Evolutionary conservation across 2,797 vertebrate species (phyloP).

Genomic region (Neoniphon sammara): DNA sequence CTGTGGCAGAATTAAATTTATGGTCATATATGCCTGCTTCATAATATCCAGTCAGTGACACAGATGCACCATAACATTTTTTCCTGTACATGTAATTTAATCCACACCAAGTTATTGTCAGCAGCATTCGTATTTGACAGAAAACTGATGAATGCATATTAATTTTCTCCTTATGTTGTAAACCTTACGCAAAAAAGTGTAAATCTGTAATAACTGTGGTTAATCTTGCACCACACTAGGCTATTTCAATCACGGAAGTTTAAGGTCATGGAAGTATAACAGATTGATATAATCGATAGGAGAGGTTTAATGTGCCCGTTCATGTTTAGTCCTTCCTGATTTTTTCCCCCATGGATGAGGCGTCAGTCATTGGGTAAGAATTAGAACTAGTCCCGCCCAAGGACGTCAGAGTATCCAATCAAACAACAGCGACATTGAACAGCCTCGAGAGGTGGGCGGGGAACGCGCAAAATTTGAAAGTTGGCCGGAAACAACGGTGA

Average conservation of each 20-base stretch:
- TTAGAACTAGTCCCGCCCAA: conserved; percentile 25
- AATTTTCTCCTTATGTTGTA: too few relatives aligned
- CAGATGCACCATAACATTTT: neutral
- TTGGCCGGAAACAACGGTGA: conserved; percentile 74
- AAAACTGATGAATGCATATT: neutral
- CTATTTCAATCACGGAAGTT: too few relatives aligned
- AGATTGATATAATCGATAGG: too few relatives aligned
- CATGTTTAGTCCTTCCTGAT: too few relatives aligned
- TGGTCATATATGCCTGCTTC: neutral
- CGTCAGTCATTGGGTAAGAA: conserved; percentile 55
- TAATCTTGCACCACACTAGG: neutral
- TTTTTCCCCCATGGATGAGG: neutral
- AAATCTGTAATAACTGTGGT: neutral
- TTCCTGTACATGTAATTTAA: too few relatives aligned
- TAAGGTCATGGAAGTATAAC: too few relatives aligned
- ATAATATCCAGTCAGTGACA: neutral
- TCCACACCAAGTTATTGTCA: too few relatives aligned
- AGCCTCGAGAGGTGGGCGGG: conserved; percentile 25
- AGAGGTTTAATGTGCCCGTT: too few relatives aligned
- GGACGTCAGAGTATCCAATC: conserved; percentile 53
- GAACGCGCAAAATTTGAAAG: conserved; percentile 87
- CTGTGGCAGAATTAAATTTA: too few relatives aligned
- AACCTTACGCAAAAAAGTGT: too few relatives aligned
- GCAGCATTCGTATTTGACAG: neutral
- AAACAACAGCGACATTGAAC: conserved; percentile 7